Evolutionary conservation across 64 coral and sea anemone species (phyloP).

Genomic region (Catalaphyllia jardinei): DNA sequence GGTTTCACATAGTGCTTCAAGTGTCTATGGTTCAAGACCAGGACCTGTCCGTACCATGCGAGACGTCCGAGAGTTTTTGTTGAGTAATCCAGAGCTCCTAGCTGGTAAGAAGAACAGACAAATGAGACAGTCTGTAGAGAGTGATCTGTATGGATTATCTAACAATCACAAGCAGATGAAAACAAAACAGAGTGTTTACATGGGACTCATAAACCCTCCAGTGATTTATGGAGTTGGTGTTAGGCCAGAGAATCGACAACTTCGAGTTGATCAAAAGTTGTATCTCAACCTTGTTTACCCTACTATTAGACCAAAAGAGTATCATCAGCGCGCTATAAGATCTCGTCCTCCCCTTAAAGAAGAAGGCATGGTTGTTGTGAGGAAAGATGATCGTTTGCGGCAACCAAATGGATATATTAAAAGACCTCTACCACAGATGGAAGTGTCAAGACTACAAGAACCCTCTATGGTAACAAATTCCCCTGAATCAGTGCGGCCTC

Average conservation of each 20-base stretch:
- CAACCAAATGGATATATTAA: slow-evolving; percentile 37
- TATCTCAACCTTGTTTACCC: slow-evolving; percentile 83
- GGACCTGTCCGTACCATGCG: slow-evolving; percentile 69
- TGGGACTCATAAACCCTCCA: slow-evolving; percentile 78
- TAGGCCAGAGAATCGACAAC: slow-evolving; percentile 38
- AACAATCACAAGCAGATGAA: slow-evolving; percentile 84
- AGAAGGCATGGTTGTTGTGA: slow-evolving; percentile 76
- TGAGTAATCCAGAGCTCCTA: slow-evolving; percentile 77
- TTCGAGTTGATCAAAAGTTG: slow-evolving; percentile 84
- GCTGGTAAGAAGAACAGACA: slow-evolving; percentile 66
- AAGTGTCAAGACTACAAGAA: slow-evolving; percentile 21
- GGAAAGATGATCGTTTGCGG: slow-evolving; percentile 61
- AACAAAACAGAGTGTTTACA: slow-evolving; percentile 85
- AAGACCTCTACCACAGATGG: slow-evolving; percentile 48
- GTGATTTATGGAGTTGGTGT: slow-evolving; percentile 75
- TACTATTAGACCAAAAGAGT: slow-evolving; percentile 45
- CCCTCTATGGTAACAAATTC: neutral
- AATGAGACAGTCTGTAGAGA: slow-evolving; percentile 21
- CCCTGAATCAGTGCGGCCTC: neutral
- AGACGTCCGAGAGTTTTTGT: slow-evolving; percentile 73
- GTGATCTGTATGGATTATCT: slow-evolving; percentile 25
- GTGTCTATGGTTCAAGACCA: neutral
- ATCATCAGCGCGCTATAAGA: slow-evolving; percentile 35
- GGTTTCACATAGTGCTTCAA: slow-evolving; percentile 49
- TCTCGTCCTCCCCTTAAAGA: slow-evolving; percentile 30